Evolutionary conservation across 2,888 invertebrate genomes (phyloP).

Genomic region (Diloba caeruleocephala): DNA sequence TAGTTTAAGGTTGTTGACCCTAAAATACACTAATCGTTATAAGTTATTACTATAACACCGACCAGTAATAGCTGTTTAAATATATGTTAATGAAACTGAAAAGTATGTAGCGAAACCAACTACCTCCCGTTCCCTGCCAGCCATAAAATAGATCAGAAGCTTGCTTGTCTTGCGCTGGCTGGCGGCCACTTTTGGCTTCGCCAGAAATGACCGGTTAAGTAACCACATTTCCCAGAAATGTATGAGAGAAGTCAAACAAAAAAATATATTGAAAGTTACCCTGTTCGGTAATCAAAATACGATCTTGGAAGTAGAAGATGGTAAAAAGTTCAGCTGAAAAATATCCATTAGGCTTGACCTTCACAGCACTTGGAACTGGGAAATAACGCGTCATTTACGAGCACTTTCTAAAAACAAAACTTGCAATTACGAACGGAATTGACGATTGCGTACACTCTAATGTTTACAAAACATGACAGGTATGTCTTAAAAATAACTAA

Average conservation of each 20-base stretch:
- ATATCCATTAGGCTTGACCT: slow-evolving; percentile 57
- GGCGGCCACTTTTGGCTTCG: too few relatives aligned
- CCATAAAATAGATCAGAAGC: too few relatives aligned
- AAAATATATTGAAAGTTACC: slow-evolving; percentile 1
- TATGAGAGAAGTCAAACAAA: not conserved
- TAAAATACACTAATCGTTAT: too few relatives aligned
- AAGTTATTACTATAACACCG: too few relatives aligned
- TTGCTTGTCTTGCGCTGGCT: too few relatives aligned
- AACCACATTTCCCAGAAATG: not conserved
- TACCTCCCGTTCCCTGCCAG: too few relatives aligned
- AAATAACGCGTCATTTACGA: slow-evolving; percentile 38
- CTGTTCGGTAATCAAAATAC: slow-evolving; percentile 26
- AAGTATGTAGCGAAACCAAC: too few relatives aligned
- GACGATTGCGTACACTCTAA: slow-evolving; percentile 24
- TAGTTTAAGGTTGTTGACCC: too few relatives aligned
- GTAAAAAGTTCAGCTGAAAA: slow-evolving; percentile 51
- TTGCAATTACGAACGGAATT: slow-evolving; percentile 36
- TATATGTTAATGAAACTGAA: too few relatives aligned
- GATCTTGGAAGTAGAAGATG: slow-evolving; percentile 49
- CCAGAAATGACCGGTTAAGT: too few relatives aligned
- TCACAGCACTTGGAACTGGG: slow-evolving; percentile 51
- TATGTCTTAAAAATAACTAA: slow-evolving; percentile 31
- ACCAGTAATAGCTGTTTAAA: too few relatives aligned
- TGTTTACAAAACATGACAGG: slow-evolving; percentile 51
- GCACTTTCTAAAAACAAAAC: slow-evolving; percentile 50